Base-by-base conservation (phyloP, 2,888 invertebrate genomes). In the Pediacus dermestoides region DNA sequence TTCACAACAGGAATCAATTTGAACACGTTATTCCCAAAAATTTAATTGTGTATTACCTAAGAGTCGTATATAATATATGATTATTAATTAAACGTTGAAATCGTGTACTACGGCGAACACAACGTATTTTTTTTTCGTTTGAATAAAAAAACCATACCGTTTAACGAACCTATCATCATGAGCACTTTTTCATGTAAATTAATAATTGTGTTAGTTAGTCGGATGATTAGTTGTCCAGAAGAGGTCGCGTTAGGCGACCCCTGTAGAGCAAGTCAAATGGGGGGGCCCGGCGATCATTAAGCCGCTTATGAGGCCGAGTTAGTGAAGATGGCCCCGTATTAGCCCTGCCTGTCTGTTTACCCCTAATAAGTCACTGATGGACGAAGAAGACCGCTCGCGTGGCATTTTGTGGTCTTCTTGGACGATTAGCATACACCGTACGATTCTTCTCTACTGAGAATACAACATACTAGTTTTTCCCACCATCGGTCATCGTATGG, bases 401-500 rank as follows among this genome's bases (percentile, higher is more conserved):
- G 28, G 28, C 28, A 3, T 3, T 23, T 23, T 3, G 28, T 28
- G 28, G 25, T 26, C 26, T 26, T 37, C 18, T 32, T 25, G 16
- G 28, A 48, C 49, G 54, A 61, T 60, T 61, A 61, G 58, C 60
- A 61, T 60, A 63, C 48, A 40, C 36, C 47, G 48, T 42, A 46
- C 56, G 43, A 34, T 40, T 37, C 45, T 55, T 40, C 48, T 53
- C 50, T 42, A 64, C 63, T 66, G 66, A 67, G 67, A 66, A 67
- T 61, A 63, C 61, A 63, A 58, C 57, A 56, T 57, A 55, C 64
- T 50, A 65, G 60, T 66, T 67, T 63, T 66, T 67, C 67, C 65
- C 66, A 67, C 66, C 64, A 63, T 66, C 60, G 65, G 61, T 66
- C 64, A 64, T 63, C 57, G 45, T 51, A 58, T 55, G 52, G 54